Evolutionary conservation across 2,797 vertebrate genomes (phyloP).

Genomic region (Tauraco hartlaubi): DNA sequence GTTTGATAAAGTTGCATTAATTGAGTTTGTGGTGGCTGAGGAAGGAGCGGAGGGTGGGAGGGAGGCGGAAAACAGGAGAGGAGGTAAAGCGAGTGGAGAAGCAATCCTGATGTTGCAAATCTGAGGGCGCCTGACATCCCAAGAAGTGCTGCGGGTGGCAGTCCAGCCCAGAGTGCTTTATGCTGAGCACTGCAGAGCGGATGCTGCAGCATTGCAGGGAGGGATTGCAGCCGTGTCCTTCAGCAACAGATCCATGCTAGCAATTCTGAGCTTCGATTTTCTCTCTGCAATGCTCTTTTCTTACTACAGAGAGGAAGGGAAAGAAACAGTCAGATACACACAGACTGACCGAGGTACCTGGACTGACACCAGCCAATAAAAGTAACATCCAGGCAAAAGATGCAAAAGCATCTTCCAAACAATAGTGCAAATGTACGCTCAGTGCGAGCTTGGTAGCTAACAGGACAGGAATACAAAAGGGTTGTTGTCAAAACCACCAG

Average conservation of each 20-base stretch:
- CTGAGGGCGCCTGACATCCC: not conserved
- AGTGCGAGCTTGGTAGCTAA: not conserved
- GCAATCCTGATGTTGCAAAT: not conserved
- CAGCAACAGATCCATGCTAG: conserved; percentile 13
- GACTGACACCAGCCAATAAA: not conserved
- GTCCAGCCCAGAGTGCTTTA: not conserved
- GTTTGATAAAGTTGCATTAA: not conserved
- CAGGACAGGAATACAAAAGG: not conserved
- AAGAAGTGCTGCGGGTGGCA: not conserved
- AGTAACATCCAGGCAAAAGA: not conserved
- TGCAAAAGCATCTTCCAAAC: not conserved
- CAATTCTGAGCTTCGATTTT: not conserved
- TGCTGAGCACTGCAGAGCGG: conserved; percentile 58
- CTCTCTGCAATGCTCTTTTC: not conserved
- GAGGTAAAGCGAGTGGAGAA: not conserved
- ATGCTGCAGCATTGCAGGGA: conserved; percentile 65
- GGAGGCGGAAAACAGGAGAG: not conserved
- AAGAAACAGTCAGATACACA: not conserved
- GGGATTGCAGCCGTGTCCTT: conserved; percentile 48
- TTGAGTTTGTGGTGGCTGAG: not conserved
- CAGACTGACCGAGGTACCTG: not conserved
- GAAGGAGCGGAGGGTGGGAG: not conserved
- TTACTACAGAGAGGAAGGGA: not conserved
- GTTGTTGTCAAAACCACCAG: not conserved
- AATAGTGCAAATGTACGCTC: not conserved